Percentiles rank a stretch among this genome's conserved stretches.
These are phyloP conservation scores for Desmophyllum pertusum DNA, from an alignment of 92 coral and sea anemone species.

Conservation along the genomic window DNA sequence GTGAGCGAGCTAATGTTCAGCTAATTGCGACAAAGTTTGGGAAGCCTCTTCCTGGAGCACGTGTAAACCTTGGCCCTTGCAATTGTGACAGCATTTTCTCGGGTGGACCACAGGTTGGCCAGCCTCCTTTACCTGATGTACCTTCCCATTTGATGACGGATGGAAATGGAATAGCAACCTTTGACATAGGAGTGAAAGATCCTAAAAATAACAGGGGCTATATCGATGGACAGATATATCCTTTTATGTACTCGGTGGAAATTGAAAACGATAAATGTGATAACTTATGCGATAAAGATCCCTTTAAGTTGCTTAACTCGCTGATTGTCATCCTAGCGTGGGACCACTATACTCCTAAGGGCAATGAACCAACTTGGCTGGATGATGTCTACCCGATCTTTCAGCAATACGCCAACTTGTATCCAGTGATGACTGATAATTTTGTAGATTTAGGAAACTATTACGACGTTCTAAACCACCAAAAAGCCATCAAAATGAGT, in stretches of 20 bases:
- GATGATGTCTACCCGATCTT: slow-evolving; percentile 74
- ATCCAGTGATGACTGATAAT: slow-evolving; percentile 76
- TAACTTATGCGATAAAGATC: slow-evolving; percentile 10
- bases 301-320: slow-evolving; percentile 27
- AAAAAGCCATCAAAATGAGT: slow-evolving; percentile 40
- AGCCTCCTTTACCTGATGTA: slow-evolving; percentile 29
- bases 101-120: slow-evolving; percentile 11
- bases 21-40: slow-evolving; percentile 77
- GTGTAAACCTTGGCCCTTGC: slow-evolving; percentile 26
- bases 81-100: slow-evolving; percentile 3
- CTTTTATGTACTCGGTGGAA: slow-evolving; percentile 45
- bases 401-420: slow-evolving; percentile 79
- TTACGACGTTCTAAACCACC: slow-evolving; percentile 57
- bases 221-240: slow-evolving; percentile 79
- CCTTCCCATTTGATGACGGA: slow-evolving; percentile 33
- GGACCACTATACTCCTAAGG: slow-evolving; percentile 23
- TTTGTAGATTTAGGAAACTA: slow-evolving; percentile 77
- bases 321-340: slow-evolving; percentile 53
- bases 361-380: slow-evolving; percentile 63
- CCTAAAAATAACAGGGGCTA: slow-evolving; percentile 61
- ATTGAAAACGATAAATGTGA: slow-evolving; percentile 2
- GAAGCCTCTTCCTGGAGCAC: slow-evolving; percentile 32
- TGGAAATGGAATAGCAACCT: slow-evolving; percentile 49
- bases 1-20: slow-evolving; percentile 40
- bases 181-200: slow-evolving; percentile 48